phyloP scores from a whole-genome alignment of 2,113 vertebrate genomes.

The Triplophysa rosa region DNA sequence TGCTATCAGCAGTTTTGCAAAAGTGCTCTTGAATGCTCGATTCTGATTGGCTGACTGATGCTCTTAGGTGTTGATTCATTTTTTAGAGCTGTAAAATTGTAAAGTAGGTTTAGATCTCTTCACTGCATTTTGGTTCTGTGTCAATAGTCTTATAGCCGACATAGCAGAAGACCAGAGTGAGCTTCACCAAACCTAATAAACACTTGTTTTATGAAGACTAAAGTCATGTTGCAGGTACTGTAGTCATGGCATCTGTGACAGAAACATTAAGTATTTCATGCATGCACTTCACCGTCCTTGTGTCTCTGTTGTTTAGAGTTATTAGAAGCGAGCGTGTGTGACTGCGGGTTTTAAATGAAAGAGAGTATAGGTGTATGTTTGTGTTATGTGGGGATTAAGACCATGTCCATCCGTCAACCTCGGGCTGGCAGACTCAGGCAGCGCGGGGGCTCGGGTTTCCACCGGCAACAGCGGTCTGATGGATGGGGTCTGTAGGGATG shows the following conservation, averaged over 20 bases:
- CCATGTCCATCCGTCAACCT: slow-evolving; percentile 66
- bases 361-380: slow-evolving; percentile 35
- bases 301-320: background rate
- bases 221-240: background rate
- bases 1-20: background rate
- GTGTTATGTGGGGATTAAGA: slow-evolving; percentile 35
- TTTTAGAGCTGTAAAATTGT: too few relatives aligned
- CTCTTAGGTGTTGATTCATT: too few relatives aligned
- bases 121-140: too few relatives aligned
- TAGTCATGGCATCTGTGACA: slow-evolving; percentile 8
- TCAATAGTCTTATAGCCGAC: too few relatives aligned
- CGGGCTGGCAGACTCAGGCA: slow-evolving; percentile 67
- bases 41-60: background rate
- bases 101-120: too few relatives aligned
- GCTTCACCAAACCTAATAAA: background rate
- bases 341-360: slow-evolving; percentile 15
- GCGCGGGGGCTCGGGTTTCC: slow-evolving; percentile 71
- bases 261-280: slow-evolving; percentile 6
- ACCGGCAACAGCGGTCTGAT: slow-evolving; percentile 61
- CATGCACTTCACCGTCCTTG: slow-evolving; percentile 10
- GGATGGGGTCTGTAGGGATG: slow-evolving; percentile 75
- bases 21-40: background rate
- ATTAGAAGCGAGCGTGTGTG: slow-evolving; percentile 17
- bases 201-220: background rate
- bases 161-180: too few relatives aligned